These are phyloP conservation scores for Falcunculus frontatus DNA, from an alignment of 2,113 vertebrate genomes.

Conservation along the genomic window DNA sequence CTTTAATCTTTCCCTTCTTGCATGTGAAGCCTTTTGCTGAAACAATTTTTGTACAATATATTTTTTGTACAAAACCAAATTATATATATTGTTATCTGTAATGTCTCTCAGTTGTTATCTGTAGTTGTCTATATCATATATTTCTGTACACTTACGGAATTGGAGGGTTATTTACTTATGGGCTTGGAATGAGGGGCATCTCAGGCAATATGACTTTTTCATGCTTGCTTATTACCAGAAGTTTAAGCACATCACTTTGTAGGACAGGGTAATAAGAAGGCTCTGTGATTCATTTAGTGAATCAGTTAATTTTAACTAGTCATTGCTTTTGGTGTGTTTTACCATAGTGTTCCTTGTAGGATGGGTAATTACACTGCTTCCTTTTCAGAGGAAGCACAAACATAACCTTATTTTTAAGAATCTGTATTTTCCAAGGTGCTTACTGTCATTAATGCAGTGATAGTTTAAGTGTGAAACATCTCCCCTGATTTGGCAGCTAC, in stretches of 20 bases:
- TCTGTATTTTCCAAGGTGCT: neutral
- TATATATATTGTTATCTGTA: neutral
- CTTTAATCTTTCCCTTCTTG: neutral
- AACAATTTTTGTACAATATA: neutral
- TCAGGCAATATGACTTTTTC: neutral
- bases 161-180: neutral
- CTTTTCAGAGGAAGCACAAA: neutral
- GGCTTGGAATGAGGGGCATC: neutral
- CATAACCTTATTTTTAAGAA: neutral
- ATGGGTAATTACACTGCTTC: neutral
- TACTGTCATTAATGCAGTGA: neutral
- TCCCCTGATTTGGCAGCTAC: neutral
- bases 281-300: neutral
- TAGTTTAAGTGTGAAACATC: neutral
- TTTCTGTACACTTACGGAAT: neutral
- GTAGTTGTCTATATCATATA: neutral
- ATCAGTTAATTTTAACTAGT: neutral
- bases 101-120: neutral
- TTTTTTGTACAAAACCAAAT: neutral
- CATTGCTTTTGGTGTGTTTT: neutral
- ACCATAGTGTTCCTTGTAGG: neutral
- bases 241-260: neutral
- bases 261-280: neutral
- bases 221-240: neutral
- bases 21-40: neutral